Conservation (phyloP, 1,140 invertebrate genomes). For the Phenacoccus solenopsis region DNA sequence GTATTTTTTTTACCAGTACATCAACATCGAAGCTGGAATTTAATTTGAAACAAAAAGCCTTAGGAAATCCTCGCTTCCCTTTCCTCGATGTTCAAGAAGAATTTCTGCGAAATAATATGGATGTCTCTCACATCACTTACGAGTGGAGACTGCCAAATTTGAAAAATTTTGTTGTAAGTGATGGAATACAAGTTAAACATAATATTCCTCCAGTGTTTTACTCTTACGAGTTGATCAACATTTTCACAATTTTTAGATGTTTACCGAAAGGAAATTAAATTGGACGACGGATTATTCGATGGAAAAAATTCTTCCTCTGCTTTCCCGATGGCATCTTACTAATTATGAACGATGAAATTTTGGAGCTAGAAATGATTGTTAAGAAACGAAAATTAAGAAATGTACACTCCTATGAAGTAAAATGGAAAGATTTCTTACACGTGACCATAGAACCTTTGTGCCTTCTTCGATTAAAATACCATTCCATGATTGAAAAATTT, state of each 20-base stretch:
- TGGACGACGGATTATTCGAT: slow-evolving; percentile 66
- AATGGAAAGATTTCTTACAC: slow-evolving; percentile 37
- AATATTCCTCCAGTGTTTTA: no score
- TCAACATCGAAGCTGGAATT: slow-evolving; percentile 49
- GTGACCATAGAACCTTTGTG: slow-evolving; percentile 52
- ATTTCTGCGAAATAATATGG: slow-evolving; percentile 43
- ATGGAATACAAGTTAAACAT: no score
- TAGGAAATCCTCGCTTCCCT: slow-evolving; percentile 51
- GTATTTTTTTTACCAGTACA: no score
- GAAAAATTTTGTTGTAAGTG: slow-evolving; percentile 51
- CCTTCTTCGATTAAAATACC: slow-evolving; percentile 50
- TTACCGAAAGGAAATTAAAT: slow-evolving; percentile 47
- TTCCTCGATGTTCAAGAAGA: slow-evolving; percentile 59
- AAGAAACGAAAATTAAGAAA: slow-evolving; percentile 24
- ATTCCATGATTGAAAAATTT: slow-evolving; percentile 46
- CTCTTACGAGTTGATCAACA: no score
- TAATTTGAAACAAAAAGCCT: slow-evolving; percentile 50
- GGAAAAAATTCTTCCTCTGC: slow-evolving; percentile 60
- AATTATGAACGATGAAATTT: no score
- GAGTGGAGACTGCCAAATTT: slow-evolving; percentile 53
- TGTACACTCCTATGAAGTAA: slow-evolving; percentile 30
- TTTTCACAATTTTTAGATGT: no score
- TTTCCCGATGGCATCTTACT: slow-evolving; percentile 59
- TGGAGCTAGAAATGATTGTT: slow-evolving; percentile 25
- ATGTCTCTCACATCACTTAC: slow-evolving; percentile 38